phyloP scores from a whole-genome alignment of 2,797 vertebrate genomes.

The Carduelis carduelis region DNA sequence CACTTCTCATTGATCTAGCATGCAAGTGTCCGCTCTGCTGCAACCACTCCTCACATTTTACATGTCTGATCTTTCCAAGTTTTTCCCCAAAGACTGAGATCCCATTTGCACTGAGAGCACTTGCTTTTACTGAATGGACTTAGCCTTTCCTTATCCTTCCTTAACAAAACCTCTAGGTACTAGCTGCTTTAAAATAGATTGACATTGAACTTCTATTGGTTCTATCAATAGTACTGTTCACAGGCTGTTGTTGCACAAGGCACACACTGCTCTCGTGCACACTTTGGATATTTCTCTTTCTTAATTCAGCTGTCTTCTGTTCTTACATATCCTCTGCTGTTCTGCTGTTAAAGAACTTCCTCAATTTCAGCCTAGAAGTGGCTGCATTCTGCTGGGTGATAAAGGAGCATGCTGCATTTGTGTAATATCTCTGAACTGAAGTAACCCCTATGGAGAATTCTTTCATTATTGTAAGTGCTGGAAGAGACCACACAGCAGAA shows the following conservation, averaged over 20 bases:
- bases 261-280: rapidly evolving
- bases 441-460: neutral
- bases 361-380: neutral
- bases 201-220: neutral
- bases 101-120: neutral
- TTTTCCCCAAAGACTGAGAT: neutral
- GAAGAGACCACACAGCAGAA: neutral
- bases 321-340: neutral
- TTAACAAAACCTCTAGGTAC: neutral
- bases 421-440: slow-evolving; percentile 9
- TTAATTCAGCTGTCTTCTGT: neutral
- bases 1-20: neutral
- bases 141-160: neutral
- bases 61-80: neutral
- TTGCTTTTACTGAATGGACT: neutral
- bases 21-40: neutral
- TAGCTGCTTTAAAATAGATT: neutral
- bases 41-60: rapidly evolving
- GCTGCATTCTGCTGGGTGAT: neutral
- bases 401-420: neutral
- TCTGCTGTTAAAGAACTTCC: neutral
- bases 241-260: neutral
- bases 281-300: neutral
- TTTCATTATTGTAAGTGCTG: neutral
- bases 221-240: neutral